Evolutionary conservation across 2,888 invertebrate genomes (phyloP).

Genomic region (Caenorhabditis doughertyi): DNA sequence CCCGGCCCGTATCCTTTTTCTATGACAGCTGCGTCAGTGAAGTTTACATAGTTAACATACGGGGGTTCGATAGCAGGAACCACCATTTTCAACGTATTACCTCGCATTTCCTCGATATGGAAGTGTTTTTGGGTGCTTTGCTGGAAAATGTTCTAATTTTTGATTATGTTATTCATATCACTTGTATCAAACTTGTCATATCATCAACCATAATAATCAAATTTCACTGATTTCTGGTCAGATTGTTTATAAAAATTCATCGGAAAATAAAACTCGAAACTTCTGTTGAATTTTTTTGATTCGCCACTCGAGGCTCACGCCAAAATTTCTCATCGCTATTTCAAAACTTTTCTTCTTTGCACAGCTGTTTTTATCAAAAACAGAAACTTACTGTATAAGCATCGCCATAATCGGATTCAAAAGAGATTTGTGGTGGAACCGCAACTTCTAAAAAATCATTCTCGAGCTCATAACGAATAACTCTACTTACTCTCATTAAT

Average conservation of each 20-base stretch:
- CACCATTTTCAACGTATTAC: constrained; percentile 67
- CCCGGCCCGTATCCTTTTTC: constrained; percentile 79
- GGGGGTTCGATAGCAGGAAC: constrained; percentile 76
- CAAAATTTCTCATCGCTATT: too few species aligned
- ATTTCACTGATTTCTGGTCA: not conserved
- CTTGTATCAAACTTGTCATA: too few species aligned
- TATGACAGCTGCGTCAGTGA: constrained; percentile 69
- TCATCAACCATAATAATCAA: too few species aligned
- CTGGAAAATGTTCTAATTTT: too few species aligned
- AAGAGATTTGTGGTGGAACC: constrained; percentile 47
- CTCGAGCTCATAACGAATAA: not conserved
- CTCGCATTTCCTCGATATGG: constrained; percentile 30
- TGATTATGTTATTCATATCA: too few species aligned
- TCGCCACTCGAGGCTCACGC: too few species aligned
- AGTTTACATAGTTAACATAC: constrained; percentile 80
- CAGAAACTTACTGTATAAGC: constrained; percentile 50
- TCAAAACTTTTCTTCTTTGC: too few species aligned
- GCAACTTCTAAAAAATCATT: constrained; percentile 50
- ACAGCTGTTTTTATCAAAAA: too few species aligned
- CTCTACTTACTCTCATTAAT: constrained; percentile 57
- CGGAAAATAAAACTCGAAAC: too few species aligned
- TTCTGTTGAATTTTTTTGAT: too few species aligned
- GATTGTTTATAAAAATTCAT: not conserved
- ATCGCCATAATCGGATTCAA: constrained; percentile 58
- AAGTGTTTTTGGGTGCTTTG: constrained; percentile 61